phyloP scores from a whole-genome alignment of 2,113 vertebrate species.

The Candoia aspera region DNA sequence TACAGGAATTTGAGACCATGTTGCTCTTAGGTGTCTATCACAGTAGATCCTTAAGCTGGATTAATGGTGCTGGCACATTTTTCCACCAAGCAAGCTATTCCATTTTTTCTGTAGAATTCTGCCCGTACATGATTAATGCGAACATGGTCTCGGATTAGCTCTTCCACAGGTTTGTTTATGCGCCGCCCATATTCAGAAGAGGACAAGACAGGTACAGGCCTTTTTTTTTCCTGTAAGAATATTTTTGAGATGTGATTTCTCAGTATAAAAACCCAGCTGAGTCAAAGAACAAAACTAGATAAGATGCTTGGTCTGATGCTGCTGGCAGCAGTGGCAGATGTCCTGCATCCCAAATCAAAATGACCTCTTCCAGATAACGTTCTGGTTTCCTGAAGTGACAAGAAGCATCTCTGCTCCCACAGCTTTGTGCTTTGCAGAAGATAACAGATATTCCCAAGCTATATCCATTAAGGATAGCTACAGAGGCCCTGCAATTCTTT shows the following conservation, averaged over 20 bases:
- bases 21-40: neutral
- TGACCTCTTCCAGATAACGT: neutral
- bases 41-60: constrained; percentile 46
- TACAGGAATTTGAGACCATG: neutral
- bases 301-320: neutral
- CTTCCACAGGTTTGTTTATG: constrained; percentile 58
- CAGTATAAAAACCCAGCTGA: neutral
- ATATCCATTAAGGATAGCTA: neutral
- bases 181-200: constrained; percentile 71
- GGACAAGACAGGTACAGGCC: constrained; percentile 54
- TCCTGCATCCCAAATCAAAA: neutral
- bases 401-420: neutral
- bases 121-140: constrained; percentile 32
- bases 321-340: neutral
- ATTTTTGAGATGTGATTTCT: neutral
- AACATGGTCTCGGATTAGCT: constrained; percentile 34
- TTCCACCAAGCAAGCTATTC: constrained; percentile 41
- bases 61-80: constrained; percentile 46
- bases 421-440: neutral
- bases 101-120: constrained; percentile 71
- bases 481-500: neutral
- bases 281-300: neutral
- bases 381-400: neutral
- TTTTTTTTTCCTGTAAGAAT: constrained; percentile 67
- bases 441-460: neutral